Evolutionary conservation across 1,140 invertebrate genomes (phyloP).

Genomic region (Bradynema listronoti): DNA sequence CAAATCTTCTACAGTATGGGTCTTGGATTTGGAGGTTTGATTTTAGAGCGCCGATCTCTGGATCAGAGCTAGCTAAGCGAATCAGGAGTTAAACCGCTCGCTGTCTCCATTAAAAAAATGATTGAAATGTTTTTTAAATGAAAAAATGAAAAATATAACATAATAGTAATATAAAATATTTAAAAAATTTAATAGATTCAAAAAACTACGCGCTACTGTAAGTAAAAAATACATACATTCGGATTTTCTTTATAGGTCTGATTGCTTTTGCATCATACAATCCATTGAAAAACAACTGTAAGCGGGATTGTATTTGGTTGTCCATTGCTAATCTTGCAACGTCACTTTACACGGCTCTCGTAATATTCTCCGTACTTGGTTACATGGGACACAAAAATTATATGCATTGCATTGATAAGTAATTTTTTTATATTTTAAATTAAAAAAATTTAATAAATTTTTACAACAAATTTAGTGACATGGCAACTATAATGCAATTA

Average conservation of each 20-base stretch:
- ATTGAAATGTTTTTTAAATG: too few relatives aligned
- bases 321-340: slow-evolving; percentile 89
- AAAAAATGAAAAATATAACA: too few relatives aligned
- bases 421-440: slow-evolving; percentile 14
- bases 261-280: slow-evolving; percentile 93
- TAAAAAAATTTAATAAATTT: slow-evolving; percentile 14
- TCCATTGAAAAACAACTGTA: slow-evolving; percentile 89
- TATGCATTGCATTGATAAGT: slow-evolving; percentile 46
- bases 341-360: slow-evolving; percentile 93
- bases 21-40: slow-evolving; percentile 72
- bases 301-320: slow-evolving; percentile 83
- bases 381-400: slow-evolving; percentile 67
- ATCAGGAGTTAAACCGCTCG: too few relatives aligned
- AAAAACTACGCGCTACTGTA: neutral
- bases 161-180: too few relatives aligned
- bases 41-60: too few relatives aligned
- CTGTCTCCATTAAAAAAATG: too few relatives aligned
- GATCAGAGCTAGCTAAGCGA: too few relatives aligned
- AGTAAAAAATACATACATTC: neutral
- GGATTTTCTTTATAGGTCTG: slow-evolving; percentile 64
- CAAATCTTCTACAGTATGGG: slow-evolving; percentile 96
- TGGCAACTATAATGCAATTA: slow-evolving; percentile 37
- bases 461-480: slow-evolving; percentile 54
- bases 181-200: slow-evolving; percentile 16
- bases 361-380: slow-evolving; percentile 95